phyloP scores from a whole-genome alignment of 2,888 invertebrate species.

The Drosophila kokeensis region DNA sequence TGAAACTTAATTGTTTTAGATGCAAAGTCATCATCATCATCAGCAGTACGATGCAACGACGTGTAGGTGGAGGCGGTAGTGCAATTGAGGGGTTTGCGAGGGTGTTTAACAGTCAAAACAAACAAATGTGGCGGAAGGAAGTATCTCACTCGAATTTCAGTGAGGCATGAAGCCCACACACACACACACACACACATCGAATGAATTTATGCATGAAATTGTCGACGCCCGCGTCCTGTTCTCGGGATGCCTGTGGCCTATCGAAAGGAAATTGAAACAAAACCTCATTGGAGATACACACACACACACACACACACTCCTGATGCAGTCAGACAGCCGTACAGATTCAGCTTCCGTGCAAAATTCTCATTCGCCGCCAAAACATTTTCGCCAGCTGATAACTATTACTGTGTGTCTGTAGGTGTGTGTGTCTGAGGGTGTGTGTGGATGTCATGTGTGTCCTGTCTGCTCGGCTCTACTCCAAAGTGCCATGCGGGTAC shows the following conservation, averaged over 20 bases:
- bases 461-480: slow-evolving; percentile 25
- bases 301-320: slow-evolving; percentile 31
- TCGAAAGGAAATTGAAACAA: slow-evolving; percentile 83
- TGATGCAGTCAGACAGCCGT: slow-evolving; percentile 68
- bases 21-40: slow-evolving; percentile 75
- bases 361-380: slow-evolving; percentile 64
- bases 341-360: slow-evolving; percentile 67
- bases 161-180: slow-evolving; percentile 63
- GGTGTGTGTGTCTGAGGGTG: background rate
- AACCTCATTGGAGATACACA: slow-evolving; percentile 78
- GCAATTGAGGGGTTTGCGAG: background rate
- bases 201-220: slow-evolving; percentile 82
- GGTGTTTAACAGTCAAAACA: slow-evolving; percentile 38
- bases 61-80: background rate
- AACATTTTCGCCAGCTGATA: slow-evolving; percentile 71
- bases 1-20: slow-evolving; percentile 82
- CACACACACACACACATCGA: slow-evolving; percentile 25
- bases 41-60: slow-evolving; percentile 12
- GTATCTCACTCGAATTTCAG: slow-evolving; percentile 80
- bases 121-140: slow-evolving; percentile 78
- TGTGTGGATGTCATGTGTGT: slow-evolving; percentile 14
- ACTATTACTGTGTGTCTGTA: slow-evolving; percentile 36
- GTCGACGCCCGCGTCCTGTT: slow-evolving; percentile 80
- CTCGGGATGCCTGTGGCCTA: slow-evolving; percentile 77
- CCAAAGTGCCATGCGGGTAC: slow-evolving; percentile 68